Conservation (phyloP, 2,797 vertebrate genomes). For the Glossophaga mutica region DNA sequence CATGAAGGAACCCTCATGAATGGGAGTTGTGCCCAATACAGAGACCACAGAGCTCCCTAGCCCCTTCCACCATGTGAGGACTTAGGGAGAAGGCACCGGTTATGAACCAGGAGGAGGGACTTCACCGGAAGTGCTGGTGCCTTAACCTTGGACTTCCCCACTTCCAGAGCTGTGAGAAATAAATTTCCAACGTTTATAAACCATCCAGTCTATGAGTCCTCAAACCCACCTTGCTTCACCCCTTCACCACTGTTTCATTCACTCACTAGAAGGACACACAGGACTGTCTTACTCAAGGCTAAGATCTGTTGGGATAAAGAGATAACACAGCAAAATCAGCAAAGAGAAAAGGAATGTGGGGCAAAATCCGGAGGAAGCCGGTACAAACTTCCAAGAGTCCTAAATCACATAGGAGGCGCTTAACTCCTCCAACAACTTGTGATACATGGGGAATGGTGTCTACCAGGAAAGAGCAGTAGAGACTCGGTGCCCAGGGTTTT, state of each 20-base stretch:
- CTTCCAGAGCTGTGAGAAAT: not conserved
- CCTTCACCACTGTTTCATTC: not conserved
- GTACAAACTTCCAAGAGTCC: not conserved
- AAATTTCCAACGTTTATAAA: not conserved
- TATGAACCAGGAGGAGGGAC: not conserved
- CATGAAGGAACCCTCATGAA: not conserved
- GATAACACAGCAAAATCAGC: not conserved
- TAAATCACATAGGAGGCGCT: not conserved
- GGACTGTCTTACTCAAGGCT: not conserved
- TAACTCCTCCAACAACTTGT: not conserved
- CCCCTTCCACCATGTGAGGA: not conserved
- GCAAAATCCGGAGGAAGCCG: not conserved
- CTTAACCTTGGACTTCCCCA: not conserved
- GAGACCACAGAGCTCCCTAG: not conserved
- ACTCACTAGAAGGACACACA: not conserved
- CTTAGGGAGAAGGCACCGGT: not conserved
- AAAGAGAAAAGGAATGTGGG: not conserved
- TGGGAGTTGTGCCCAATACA: not conserved
- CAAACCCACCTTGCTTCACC: not conserved
- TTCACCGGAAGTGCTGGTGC: not conserved
- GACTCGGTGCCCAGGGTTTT: not conserved
- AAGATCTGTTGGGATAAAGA: not conserved
- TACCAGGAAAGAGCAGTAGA: not conserved
- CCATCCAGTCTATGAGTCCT: not conserved
- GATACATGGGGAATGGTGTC: not conserved